These are phyloP conservation scores for Mimumesa dahlbomi DNA, from an alignment of 2,888 invertebrate species.

Conservation along the genomic window DNA sequence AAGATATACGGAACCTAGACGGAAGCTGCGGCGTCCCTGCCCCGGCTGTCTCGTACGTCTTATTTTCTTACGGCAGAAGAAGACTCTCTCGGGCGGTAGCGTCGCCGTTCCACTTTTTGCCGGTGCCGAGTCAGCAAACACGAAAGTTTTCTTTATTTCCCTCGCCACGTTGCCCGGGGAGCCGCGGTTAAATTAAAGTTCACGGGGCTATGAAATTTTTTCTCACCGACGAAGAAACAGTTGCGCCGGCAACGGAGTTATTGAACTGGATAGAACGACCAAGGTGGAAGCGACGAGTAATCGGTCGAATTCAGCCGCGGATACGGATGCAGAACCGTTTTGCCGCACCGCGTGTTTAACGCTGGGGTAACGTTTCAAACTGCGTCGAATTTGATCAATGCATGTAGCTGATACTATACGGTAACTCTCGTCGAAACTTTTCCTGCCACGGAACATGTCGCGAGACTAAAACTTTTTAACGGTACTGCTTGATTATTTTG, in stretches of 20 bases:
- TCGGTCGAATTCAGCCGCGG: too few relatives aligned
- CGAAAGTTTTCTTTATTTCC: conserved; percentile 5
- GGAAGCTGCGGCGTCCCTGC: conserved; percentile 34
- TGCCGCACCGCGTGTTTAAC: too few relatives aligned
- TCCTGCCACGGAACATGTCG: too few relatives aligned
- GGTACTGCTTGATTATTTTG: too few relatives aligned
- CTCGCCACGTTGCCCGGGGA: not conserved
- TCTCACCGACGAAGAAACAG: not conserved
- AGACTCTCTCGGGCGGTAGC: conserved; percentile 8
- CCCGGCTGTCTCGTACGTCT: conserved; percentile 66
- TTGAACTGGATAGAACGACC: too few relatives aligned
- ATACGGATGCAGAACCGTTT: too few relatives aligned
- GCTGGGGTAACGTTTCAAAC: too few relatives aligned
- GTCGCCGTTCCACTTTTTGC: conserved; percentile 56
- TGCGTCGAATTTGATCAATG: too few relatives aligned
- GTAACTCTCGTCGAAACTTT: too few relatives aligned
- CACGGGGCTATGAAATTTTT: conserved; percentile 4
- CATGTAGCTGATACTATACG: too few relatives aligned
- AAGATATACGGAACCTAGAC: conserved; percentile 16
- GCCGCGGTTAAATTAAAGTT: conserved; percentile 16
- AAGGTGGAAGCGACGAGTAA: too few relatives aligned
- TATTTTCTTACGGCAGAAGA: conserved; percentile 58
- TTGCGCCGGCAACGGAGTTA: conserved; percentile 20
- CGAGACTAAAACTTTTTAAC: too few relatives aligned
- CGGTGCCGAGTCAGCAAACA: conserved; percentile 2